Evolutionary conservation across 2,888 invertebrate genomes (phyloP).

Genomic region (Tenthredo notha): DNA sequence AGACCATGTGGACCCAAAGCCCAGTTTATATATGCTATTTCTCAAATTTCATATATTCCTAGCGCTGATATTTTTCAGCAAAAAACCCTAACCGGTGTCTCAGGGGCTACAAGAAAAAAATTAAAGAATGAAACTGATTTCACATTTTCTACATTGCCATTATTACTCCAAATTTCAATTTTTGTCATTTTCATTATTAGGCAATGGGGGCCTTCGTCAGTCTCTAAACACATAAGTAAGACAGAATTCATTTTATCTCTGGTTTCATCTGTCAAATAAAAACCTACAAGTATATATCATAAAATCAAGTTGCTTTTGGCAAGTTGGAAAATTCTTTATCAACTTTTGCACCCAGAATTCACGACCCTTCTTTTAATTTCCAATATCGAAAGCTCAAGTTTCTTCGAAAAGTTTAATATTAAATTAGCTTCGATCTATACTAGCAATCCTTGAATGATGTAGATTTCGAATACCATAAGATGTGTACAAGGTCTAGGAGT

Average conservation of each 20-base stretch:
- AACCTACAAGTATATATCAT: no score
- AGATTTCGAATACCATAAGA: neutral
- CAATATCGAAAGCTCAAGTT: neutral
- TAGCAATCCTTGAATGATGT: neutral
- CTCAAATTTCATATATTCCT: neutral
- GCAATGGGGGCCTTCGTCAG: neutral
- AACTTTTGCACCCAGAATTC: no score
- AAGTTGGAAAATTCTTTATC: no score
- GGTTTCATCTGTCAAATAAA: neutral
- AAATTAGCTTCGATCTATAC: no score
- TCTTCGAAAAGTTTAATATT: no score
- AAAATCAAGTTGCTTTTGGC: no score
- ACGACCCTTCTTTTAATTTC: neutral
- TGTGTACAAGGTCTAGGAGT: neutral
- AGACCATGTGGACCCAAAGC: neutral
- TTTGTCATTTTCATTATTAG: neutral
- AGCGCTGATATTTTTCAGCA: neutral
- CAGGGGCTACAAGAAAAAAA: neutral
- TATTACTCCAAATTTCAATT: neutral
- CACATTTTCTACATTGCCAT: neutral
- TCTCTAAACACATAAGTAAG: neutral
- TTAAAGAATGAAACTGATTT: neutral
- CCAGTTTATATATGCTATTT: neutral
- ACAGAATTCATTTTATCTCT: no score
- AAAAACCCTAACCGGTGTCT: neutral